Conservation (phyloP, 2,113 vertebrate genomes). For the Phalacrocorax brasilianus region DNA sequence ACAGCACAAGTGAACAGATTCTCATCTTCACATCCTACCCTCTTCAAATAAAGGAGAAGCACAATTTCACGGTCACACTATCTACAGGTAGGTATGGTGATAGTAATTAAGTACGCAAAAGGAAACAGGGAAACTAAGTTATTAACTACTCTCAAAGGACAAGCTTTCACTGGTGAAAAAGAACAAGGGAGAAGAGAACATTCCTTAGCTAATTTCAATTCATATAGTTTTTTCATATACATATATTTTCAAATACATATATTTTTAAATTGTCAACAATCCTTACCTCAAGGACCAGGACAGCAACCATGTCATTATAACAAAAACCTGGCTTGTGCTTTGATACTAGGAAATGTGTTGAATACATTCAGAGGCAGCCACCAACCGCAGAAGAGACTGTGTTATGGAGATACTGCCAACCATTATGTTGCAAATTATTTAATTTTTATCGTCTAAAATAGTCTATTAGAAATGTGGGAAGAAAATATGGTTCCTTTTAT, state of each 20-base stretch:
- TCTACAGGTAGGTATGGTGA: not conserved
- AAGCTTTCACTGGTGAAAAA: not conserved
- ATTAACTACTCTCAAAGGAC: not conserved
- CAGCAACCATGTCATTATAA: not conserved
- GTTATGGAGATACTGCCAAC: not conserved
- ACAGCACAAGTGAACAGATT: not conserved
- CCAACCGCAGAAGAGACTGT: not conserved
- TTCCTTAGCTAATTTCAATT: not conserved
- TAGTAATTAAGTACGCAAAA: not conserved
- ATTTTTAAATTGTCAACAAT: not conserved
- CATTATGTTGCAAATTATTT: not conserved
- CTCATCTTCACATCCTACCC: not conserved
- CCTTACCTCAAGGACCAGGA: not conserved
- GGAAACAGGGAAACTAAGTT: not conserved
- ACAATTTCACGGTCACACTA: not conserved
- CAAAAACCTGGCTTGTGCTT: not conserved
- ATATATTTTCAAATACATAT: not conserved
- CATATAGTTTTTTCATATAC: not conserved
- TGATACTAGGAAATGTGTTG: not conserved
- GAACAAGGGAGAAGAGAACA: not conserved
- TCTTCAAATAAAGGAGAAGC: not conserved
- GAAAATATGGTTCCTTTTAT: not conserved
- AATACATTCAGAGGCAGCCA: not conserved
- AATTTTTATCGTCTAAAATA: not conserved
- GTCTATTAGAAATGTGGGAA: not conserved